phyloP scores from a whole-genome alignment of 2,113 vertebrate genomes.

The Blennius ocellaris region DNA sequence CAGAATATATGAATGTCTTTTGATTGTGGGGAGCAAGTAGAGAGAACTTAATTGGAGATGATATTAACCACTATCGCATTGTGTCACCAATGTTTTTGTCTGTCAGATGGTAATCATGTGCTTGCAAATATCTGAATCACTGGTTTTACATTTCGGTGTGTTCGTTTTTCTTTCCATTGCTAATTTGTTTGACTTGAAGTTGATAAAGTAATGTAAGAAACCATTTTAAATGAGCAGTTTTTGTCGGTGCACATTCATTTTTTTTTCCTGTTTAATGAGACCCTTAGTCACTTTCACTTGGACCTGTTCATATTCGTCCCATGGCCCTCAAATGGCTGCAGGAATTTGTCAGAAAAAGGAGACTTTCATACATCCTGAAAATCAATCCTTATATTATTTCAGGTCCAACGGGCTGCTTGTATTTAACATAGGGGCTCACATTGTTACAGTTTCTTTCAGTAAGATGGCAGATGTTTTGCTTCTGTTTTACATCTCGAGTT shows the following conservation, averaged over 20 bases:
- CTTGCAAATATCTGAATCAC: too few relatives aligned
- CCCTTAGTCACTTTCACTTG: background rate
- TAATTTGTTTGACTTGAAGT: too few relatives aligned
- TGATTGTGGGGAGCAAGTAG: too few relatives aligned
- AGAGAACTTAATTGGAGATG: too few relatives aligned
- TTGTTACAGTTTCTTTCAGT: constrained; percentile 1
- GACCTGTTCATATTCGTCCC: background rate
- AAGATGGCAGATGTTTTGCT: constrained; percentile 11
- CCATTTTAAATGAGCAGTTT: background rate
- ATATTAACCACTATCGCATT: too few relatives aligned
- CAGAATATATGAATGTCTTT: too few relatives aligned
- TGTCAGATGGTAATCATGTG: too few relatives aligned
- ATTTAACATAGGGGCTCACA: constrained; percentile 14
- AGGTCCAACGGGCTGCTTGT: constrained; percentile 13
- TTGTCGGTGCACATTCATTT: background rate
- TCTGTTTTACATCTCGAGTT: constrained; percentile 39
- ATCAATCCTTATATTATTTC: constrained; percentile 4
- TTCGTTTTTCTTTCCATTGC: too few relatives aligned
- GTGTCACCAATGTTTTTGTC: too few relatives aligned
- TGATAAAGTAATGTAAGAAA: background rate
- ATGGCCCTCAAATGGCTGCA: background rate
- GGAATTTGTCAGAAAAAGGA: background rate
- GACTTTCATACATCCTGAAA: background rate
- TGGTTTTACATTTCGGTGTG: too few relatives aligned
- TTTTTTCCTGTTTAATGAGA: constrained; percentile 1